phyloP scores from a whole-genome alignment of 2,797 vertebrate species.

The Miichthys miiuy region DNA sequence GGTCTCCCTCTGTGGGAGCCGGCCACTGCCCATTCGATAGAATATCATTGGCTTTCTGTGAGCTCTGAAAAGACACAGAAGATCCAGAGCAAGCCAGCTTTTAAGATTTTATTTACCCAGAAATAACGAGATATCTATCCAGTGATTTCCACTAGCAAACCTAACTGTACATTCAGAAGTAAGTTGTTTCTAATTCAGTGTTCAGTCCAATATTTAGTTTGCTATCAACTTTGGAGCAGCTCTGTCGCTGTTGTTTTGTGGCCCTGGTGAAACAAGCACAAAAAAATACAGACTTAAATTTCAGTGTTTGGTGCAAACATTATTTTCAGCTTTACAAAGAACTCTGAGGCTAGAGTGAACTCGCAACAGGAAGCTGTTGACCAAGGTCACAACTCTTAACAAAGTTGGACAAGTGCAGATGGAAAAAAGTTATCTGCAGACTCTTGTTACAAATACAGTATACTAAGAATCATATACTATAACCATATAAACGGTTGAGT shows the following conservation, averaged over 20 bases:
- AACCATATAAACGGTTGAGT: not conserved
- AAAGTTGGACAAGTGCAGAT: conserved; percentile 50
- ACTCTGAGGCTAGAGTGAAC: conserved; percentile 46
- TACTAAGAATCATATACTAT: not conserved
- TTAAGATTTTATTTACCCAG: conserved; percentile 38
- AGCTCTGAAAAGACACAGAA: conserved; percentile 30
- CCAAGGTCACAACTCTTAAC: conserved; percentile 58
- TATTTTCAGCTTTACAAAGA: conserved; percentile 62
- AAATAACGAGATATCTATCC: conserved; percentile 36
- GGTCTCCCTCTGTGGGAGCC: conserved; percentile 38
- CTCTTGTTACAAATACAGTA: not conserved
- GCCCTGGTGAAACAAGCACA: conserved; percentile 59
- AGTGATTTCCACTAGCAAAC: conserved; percentile 20
- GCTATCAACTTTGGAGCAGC: conserved; percentile 38
- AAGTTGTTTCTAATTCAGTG: conserved; percentile 14
- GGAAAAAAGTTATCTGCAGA: conserved; percentile 21
- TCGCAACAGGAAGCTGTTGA: conserved; percentile 31
- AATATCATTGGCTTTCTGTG: conserved; percentile 46
- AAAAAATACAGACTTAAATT: conserved; percentile 57
- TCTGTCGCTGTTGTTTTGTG: conserved; percentile 50
- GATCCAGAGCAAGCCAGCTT: conserved; percentile 14
- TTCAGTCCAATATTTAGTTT: conserved; percentile 39
- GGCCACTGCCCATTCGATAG: conserved; percentile 40
- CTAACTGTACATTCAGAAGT: conserved; percentile 1
- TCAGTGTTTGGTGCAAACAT: conserved; percentile 54